Evolutionary conservation across 1,140 invertebrate genomes (phyloP), one percentile per base, ranked within the genome.

Genomic region (Oncopodura yosiiana): DNA sequence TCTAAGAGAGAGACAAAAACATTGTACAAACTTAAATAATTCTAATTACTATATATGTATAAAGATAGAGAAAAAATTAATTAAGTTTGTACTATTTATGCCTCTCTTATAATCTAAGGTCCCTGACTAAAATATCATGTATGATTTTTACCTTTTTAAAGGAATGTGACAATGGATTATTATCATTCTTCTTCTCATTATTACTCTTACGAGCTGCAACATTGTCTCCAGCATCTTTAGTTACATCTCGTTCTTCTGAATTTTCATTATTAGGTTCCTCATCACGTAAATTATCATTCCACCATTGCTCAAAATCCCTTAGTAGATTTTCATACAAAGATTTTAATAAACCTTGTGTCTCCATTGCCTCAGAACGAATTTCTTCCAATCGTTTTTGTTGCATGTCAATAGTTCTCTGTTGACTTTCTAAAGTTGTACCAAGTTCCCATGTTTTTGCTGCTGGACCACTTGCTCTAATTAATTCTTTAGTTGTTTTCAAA

Each of bases 351-450:
- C 21, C 14, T 30, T 48, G 43, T 0, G 32, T 9, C 3, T 55
- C 23, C 12, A 21, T 19, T 16, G 39, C 44, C 41, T 39, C 21
- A 9, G 46, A 23, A 23, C 29, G 32, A 46, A 34, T 23, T 14
- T 14, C 14, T n/a, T 38, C 8, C 0, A 54, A 41, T 26, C 41
- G 29, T 14, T 49, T 34, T 18, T 50, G 27, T 21, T 60, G 52
- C n/a, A 55, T 51, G 11, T 55, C 24, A 0, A 54, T 38, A 9
- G 48, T 38, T 18, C 48, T 37, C n/a, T 54, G 24, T 37, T 60
- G 52, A 26, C 19, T 37, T 6, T 36, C 19, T 12, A 58, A 12
- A 3, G 56, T 30, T n/a, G 27, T 42, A 12, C 23, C 19, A 19
- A 53, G 30, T 11, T 34, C 29, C 0, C n/a, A 12, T 2, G 14